Evolutionary conservation across 2,113 vertebrate species (phyloP).

Genomic region (Dromas ardeola): DNA sequence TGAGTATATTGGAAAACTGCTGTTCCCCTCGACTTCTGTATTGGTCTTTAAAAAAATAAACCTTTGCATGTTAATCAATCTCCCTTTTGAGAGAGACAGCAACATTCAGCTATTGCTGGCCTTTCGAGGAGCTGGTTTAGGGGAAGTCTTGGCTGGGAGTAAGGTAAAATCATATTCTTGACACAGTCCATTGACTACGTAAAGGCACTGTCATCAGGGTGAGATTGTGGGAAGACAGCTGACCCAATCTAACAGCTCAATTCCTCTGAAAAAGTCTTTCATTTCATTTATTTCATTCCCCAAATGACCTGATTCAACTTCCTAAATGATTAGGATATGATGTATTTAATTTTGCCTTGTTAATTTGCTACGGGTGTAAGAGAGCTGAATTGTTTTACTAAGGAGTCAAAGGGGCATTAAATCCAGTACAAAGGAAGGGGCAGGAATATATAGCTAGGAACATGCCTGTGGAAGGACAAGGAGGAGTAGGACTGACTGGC

Average conservation of each 20-base stretch:
- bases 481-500: neutral
- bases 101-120: neutral
- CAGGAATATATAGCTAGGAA: neutral
- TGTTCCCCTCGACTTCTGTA: neutral
- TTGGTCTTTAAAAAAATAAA: neutral
- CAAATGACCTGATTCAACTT: neutral
- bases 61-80: neutral
- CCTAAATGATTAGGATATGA: neutral
- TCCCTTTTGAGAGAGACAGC: neutral
- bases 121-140: neutral
- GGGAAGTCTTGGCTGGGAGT: neutral
- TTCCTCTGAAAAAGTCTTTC: neutral
- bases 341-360: neutral
- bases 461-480: neutral
- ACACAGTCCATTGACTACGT: neutral
- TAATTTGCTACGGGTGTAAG: neutral
- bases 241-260: neutral
- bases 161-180: neutral
- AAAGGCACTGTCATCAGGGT: neutral
- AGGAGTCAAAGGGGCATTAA: neutral
- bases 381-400: neutral
- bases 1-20: neutral
- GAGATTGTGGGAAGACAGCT: neutral
- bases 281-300: neutral
- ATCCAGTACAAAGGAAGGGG: neutral